Base-by-base conservation (phyloP, 1,140 invertebrate species). In the Whitmania pigra region DNA sequence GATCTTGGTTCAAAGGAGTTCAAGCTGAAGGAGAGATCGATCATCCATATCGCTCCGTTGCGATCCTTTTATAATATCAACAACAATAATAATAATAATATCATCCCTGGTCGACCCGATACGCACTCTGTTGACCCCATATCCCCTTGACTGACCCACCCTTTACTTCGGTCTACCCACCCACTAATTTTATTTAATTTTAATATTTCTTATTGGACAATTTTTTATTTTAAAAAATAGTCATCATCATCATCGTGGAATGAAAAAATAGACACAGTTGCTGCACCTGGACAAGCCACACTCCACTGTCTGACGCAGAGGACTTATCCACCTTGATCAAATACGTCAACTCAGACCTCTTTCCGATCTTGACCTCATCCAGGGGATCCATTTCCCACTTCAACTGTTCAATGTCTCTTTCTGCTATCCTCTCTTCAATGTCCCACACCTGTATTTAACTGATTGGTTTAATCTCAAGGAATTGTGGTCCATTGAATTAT, bases 21-120 rank as follows among this genome's bases (percentile, higher is more conserved):
- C 66, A 84, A 83, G 53, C 85, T 85, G 22, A 87, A 87, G 53
- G 87, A 87, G 2, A 92, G 80, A 76, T 92, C 89, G 27, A 90
- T 85, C 55, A 86, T 83, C 90, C 90, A 93, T 36, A 93, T 85
- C 5, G 88, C 90, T 63, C 90, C 90, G 75, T 88, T 89, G 27
- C 87, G 88, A 84, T 92, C 90, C 88, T 90, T 67, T 55, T 73
- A 74, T 70, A 73, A 63, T 31, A 17, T 29, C 13, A 43, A 60
- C 4, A 17, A 6, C 17, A 22, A 6, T 63, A 63, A 31, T 63
- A 17, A n/a, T 15, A 63, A 63, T 31, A n/a, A 25, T 63, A 15
- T 7, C 20, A 57, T n/a, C n/a, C n/a, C n/a, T n/a, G n/a, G n/a
- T n/a, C n/a, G n/a, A n/a, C n/a, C n/a, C n/a, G n/a, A n/a, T n/a